A percentile compares a stretch with the other conserved stretches of the same genome.
phyloP scores from a whole-genome alignment of 2,113 vertebrate genomes.

The Entosphenus tridentatus region DNA sequence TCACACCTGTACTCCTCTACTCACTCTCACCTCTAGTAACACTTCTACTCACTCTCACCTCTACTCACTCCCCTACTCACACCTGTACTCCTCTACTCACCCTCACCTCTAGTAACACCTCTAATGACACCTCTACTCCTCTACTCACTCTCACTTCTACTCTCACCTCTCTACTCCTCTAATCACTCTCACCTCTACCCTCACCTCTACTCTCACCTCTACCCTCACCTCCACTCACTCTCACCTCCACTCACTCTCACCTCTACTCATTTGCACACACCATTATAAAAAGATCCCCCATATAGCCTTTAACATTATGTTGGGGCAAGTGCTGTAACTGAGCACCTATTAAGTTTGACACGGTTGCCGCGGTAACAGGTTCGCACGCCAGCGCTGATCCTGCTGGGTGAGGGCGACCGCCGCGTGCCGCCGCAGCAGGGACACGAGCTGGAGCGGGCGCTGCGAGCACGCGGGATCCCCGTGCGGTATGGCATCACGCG shows the following conservation, averaged over 20 bases:
- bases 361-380: constrained; percentile 25
- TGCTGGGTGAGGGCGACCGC: constrained; percentile 56
- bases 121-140: not conserved
- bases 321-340: too few relatives aligned
- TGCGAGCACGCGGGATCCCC: constrained; percentile 39
- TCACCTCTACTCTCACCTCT: constrained; percentile 13
- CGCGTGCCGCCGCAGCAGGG: constrained; percentile 69
- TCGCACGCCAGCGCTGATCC: constrained; percentile 45
- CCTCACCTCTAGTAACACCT: too few relatives aligned
- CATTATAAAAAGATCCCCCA: too few relatives aligned
- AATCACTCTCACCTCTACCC: too few relatives aligned
- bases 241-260: too few relatives aligned
- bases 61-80: too few relatives aligned
- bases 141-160: not conserved
- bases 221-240: not conserved
- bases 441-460: constrained; percentile 63
- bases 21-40: not conserved
- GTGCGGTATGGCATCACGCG: constrained; percentile 37
- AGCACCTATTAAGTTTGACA: too few relatives aligned
- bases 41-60: not conserved
- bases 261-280: too few relatives aligned
- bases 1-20: not conserved
- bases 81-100: too few relatives aligned
- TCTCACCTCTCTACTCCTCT: too few relatives aligned
- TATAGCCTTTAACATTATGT: too few relatives aligned